Evolutionary conservation across 2,888 invertebrate genomes (phyloP), one percentile per base, ranked within the genome.

Genomic region (Drosophila cognata): DNA sequence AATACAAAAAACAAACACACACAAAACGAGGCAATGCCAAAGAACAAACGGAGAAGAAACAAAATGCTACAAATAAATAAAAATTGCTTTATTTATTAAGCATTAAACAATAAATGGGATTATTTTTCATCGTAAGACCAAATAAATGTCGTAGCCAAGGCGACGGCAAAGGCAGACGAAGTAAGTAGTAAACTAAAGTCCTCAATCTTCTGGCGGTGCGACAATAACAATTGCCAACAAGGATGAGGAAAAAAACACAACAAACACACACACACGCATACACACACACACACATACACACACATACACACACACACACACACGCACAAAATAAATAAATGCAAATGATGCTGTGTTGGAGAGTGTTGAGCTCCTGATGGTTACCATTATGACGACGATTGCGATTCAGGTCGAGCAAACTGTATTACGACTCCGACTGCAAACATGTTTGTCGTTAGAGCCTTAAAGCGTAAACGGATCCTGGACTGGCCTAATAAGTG

Each of bases 71-170:
- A 82, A 84, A 88, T 84, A 90, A 90, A 90, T 90, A 86, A 86
- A 82, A 88, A 88, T 90, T 90, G 82, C 79, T 84, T 84, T 82
- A 89, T 88, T 90, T 90, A 88, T 90, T 86, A 84, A 86, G 89
- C 89, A 90, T 87, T 87, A 87, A 90, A 87, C 88, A 87, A 87
- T 89, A 89, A 89, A 87, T 86, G 87, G 89, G 74, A 88, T 86
- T 87, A 90, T 86, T 82, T 85, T 79, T 78, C 81, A 86, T 78
- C 82, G 79, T 64, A 73, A 64, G 56, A 65, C 57, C 72, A 79
- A 65, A 57, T 55, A 51, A 70, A 67, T 71, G 68, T 68, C 57
- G 70, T 21, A 35, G 31, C 48, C 10, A 48, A 18, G 4, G 6
- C 21, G 38, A 74, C 57, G 59, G 51, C 65, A 65, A 74, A 13